These are phyloP conservation scores for Babylonia areolata DNA, from an alignment of 1,140 invertebrate genomes.

Conservation along the genomic window DNA sequence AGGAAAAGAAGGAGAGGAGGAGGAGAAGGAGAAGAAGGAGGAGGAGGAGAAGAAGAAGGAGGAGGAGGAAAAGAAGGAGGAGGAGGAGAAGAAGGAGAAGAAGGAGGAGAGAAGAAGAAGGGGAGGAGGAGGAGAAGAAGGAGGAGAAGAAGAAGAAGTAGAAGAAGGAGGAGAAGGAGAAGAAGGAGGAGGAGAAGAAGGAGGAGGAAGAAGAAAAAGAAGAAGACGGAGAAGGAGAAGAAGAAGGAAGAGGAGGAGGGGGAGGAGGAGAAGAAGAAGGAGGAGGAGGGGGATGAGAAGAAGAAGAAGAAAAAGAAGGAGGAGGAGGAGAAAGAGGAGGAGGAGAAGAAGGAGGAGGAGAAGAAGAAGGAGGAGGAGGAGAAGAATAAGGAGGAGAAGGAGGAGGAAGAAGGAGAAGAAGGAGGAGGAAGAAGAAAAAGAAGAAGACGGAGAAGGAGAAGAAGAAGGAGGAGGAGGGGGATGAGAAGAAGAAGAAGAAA, in stretches of 20 bases:
- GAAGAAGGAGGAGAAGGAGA: not conserved
- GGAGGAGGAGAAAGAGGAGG: too few relatives aligned
- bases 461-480: not conserved
- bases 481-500: not conserved
- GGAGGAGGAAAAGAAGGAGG: not conserved
- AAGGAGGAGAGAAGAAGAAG: not conserved
- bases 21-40: not conserved
- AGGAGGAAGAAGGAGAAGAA: not conserved
- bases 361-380: not conserved
- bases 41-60: too few relatives aligned
- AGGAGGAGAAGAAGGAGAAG: not conserved
- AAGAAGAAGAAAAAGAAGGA: not conserved
- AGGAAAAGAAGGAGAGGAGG: not conserved
- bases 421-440: not conserved
- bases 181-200: too few relatives aligned
- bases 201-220: not conserved
- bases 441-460: not conserved
- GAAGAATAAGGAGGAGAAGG: not conserved
- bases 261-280: not conserved
- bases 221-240: not conserved
- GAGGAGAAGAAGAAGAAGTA: not conserved
- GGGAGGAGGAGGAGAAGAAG: not conserved
- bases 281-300: too few relatives aligned
- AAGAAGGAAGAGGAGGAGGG: not conserved
- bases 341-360: not conserved